Percentiles rank a stretch among this genome's conserved stretches.
Conservation (phyloP, 2,797 vertebrate species). For the Manis crassicaudata region DNA sequence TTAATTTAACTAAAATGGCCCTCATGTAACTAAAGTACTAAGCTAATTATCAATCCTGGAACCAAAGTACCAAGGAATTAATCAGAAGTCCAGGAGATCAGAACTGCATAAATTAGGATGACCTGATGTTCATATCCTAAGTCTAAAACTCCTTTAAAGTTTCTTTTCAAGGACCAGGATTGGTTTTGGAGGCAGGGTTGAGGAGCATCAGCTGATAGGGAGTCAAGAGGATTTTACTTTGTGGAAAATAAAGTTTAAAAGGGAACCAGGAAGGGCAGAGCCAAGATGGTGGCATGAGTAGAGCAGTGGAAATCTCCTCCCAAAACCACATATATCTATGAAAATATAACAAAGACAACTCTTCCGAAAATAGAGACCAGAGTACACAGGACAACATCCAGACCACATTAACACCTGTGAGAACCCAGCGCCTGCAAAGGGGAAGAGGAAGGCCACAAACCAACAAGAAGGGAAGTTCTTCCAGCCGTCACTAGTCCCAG, state of each 20-base stretch:
- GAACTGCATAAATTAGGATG: not conserved
- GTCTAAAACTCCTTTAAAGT: not conserved
- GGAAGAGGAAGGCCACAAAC: too few relatives aligned
- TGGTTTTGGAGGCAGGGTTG: not conserved
- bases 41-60: not conserved
- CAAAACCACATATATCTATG: too few relatives aligned
- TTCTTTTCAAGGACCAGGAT: not conserved
- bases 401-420: too few relatives aligned
- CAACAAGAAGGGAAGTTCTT: too few relatives aligned
- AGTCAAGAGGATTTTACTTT: not conserved
- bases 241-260: not conserved
- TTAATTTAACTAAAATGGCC: not conserved
- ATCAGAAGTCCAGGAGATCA: not conserved
- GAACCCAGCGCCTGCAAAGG: too few relatives aligned
- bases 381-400: too few relatives aligned
- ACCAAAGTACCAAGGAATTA: not conserved
- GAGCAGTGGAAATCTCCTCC: too few relatives aligned
- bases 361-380: too few relatives aligned
- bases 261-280: not conserved
- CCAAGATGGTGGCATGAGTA: too few relatives aligned
- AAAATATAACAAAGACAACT: too few relatives aligned
- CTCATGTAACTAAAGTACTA: not conserved
- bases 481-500: too few relatives aligned
- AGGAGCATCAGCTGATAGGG: too few relatives aligned
- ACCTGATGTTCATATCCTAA: not conserved